A percentile compares a stretch with the other conserved stretches of the same genome.
phyloP scores from a whole-genome alignment of 1,140 invertebrate genomes.

The Drusus annulatus region DNA sequence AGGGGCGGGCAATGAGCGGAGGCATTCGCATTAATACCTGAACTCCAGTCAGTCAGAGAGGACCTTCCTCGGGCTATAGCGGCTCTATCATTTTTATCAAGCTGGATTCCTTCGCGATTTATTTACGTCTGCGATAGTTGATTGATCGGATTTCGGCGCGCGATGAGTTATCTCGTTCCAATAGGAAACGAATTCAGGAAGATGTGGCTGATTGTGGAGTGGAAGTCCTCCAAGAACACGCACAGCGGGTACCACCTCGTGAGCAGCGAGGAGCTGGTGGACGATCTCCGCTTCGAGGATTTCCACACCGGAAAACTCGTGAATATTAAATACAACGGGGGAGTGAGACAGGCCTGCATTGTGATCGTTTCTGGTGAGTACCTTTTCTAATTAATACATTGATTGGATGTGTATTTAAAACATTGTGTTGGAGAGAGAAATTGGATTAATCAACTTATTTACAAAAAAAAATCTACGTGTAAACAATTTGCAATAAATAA shows the following conservation, averaged over 20 bases:
- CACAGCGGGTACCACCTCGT: constrained; percentile 45
- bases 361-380: constrained; percentile 55
- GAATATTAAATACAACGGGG: constrained; percentile 29
- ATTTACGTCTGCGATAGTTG: constrained; percentile 1
- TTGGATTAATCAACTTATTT: background rate
- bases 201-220: constrained; percentile 55
- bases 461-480: background rate
- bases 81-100: background rate
- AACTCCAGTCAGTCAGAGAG: constrained; percentile 14
- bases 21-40: constrained; percentile 18
- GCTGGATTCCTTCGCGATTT: background rate
- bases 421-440: too few relatives aligned
- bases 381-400: background rate
- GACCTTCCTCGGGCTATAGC: constrained; percentile 2
- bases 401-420: too few relatives aligned
- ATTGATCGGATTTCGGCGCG: constrained; percentile 13
- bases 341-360: constrained; percentile 44
- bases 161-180: constrained; percentile 43
- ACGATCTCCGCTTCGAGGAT: constrained; percentile 40
- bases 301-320: constrained; percentile 53
- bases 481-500: too few relatives aligned
- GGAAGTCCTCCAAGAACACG: constrained; percentile 36
- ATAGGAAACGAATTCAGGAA: constrained; percentile 43
- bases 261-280: constrained; percentile 40
- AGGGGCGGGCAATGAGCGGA: constrained; percentile 46